phyloP scores from a whole-genome alignment of 2,888 invertebrate species.

The Cheilosia vulpina region DNA sequence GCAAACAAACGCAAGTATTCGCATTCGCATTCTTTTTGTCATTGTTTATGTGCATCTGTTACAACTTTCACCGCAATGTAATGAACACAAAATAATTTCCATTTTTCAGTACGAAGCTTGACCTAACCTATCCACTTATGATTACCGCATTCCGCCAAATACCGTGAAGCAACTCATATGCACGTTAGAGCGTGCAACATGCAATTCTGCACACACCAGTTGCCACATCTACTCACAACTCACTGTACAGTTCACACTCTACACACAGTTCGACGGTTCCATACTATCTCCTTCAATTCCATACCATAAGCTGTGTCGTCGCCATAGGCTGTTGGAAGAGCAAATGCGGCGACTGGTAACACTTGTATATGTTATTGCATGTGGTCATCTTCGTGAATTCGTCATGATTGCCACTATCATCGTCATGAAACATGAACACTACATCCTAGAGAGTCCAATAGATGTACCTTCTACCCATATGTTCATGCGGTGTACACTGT shows the following conservation, averaged over 20 bases:
- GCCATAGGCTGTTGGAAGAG: constrained; percentile 24
- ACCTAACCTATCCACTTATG: constrained; percentile 50
- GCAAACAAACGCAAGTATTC: too few relatives aligned
- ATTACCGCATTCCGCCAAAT: constrained; percentile 25
- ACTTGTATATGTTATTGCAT: constrained; percentile 24
- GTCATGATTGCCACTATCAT: constrained; percentile 34
- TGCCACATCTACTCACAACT: neutral
- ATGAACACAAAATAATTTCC: constrained; percentile 27
- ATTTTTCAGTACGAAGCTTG: constrained; percentile 46
- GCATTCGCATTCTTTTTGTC: too few relatives aligned
- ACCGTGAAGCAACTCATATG: constrained; percentile 24
- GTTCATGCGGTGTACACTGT: neutral
- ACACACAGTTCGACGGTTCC: neutral
- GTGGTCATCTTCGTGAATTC: constrained; percentile 22
- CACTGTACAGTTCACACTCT: constrained; percentile 5
- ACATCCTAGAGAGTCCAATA: constrained; percentile 17
- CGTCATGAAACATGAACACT: constrained; percentile 16
- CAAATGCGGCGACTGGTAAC: constrained; percentile 24
- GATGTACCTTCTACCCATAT: too few relatives aligned
- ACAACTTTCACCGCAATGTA: neutral
- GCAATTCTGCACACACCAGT: constrained; percentile 27
- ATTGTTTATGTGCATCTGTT: too few relatives aligned
- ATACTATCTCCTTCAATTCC: neutral
- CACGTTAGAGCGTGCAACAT: constrained; percentile 33
- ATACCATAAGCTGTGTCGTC: constrained; percentile 2